phyloP scores from a whole-genome alignment of 2,113 vertebrate genomes.

The Theristicus caerulescens region DNA sequence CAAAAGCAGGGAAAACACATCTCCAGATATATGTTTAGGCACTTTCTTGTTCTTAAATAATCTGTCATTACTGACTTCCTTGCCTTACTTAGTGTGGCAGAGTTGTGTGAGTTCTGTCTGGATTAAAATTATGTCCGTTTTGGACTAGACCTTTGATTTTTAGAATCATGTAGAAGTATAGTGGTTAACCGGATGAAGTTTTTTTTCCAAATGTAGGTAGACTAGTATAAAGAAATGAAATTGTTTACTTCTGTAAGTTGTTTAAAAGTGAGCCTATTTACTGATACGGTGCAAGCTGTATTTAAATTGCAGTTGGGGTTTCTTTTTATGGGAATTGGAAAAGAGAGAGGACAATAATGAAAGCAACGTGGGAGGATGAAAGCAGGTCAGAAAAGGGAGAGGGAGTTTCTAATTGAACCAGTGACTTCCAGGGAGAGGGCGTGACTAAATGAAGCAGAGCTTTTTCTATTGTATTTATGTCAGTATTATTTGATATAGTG shows the following conservation, averaged over 20 bases:
- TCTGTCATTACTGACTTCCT: neutral
- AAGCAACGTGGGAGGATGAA: slow-evolving; percentile 57
- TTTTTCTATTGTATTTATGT: slow-evolving; percentile 44
- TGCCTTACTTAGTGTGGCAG: neutral
- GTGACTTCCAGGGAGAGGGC: slow-evolving; percentile 57
- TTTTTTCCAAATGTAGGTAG: neutral
- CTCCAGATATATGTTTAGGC: neutral
- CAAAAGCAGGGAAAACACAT: neutral
- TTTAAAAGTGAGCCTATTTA: neutral
- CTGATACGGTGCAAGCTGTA: neutral
- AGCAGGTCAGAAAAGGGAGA: slow-evolving; percentile 39
- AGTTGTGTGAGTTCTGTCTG: neutral
- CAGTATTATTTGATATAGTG: slow-evolving; percentile 32
- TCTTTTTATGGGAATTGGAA: slow-evolving; percentile 30
- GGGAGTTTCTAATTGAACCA: slow-evolving; percentile 57
- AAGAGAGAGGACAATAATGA: slow-evolving; percentile 22
- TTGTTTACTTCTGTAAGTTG: neutral
- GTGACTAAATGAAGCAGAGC: slow-evolving; percentile 39
- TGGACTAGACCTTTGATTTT: neutral
- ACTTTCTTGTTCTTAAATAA: neutral
- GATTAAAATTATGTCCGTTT: neutral
- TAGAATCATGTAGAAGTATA: neutral
- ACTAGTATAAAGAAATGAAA: neutral
- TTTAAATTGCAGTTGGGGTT: neutral
- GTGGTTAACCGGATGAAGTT: neutral